phyloP scores from a whole-genome alignment of 1,140 invertebrate genomes.

The Caenorhabditis inopinata region DNA sequence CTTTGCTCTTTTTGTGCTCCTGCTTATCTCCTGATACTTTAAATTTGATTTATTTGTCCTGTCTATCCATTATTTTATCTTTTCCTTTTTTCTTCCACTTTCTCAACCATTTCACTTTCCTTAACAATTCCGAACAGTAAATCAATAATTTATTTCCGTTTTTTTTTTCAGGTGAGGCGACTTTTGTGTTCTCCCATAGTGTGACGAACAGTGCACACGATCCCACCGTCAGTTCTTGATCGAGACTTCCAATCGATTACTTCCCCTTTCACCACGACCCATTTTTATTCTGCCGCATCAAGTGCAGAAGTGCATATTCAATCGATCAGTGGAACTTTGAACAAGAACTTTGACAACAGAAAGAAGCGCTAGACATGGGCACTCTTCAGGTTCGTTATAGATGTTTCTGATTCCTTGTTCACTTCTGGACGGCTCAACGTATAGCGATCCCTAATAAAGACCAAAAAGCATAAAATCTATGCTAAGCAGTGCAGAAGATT shows the following conservation, averaged over 20 bases:
- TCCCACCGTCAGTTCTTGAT: slow-evolving; percentile 9
- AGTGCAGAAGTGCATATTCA: not conserved
- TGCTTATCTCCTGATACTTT: not conserved
- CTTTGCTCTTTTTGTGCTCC: not conserved
- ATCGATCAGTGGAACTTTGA: not conserved
- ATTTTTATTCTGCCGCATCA: slow-evolving; percentile 23
- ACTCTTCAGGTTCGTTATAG: slow-evolving; percentile 13
- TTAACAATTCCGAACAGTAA: not conserved
- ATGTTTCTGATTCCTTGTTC: not conserved
- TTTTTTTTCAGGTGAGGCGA: slow-evolving; percentile 10
- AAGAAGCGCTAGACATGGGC: not conserved
- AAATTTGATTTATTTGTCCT: not conserved
- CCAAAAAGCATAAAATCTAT: too few relatives aligned
- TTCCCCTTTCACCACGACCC: not conserved
- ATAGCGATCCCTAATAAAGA: too few relatives aligned
- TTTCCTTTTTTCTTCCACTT: not conserved
- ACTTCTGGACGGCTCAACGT: too few relatives aligned
- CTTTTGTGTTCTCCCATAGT: slow-evolving; percentile 9
- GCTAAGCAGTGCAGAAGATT: too few relatives aligned
- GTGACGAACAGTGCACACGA: slow-evolving; percentile 31
- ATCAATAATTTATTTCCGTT: not conserved
- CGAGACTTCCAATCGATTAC: slow-evolving; percentile 6
- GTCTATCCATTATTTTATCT: not conserved
- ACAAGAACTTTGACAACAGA: not conserved
- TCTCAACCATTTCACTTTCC: not conserved